Evolutionary conservation across 1,140 invertebrate species (phyloP), one percentile per base, ranked within the genome.

Genomic region (Steinernema feltiae): DNA sequence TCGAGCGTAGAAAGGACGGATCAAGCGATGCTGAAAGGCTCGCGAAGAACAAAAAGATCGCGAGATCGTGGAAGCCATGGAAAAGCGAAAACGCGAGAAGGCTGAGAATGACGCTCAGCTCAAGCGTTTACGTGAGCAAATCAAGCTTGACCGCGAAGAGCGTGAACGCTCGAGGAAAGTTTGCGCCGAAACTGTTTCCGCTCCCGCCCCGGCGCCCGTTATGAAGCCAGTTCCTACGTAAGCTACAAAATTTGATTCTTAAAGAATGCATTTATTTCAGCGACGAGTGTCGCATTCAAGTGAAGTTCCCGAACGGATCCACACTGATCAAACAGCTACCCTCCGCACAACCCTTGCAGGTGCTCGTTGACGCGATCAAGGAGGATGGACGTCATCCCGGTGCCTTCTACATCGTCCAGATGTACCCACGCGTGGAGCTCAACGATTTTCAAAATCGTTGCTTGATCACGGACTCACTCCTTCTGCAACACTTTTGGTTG

Each of bases 1-100:
- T 70, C 41, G 74, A 72, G 46, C 70, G 70, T 24, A 3, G 70
- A 3, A 35, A 63, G 70, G 46, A 63, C 30, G 32, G 70, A n/a
- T 24, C 70, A 71, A 27, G 46, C 46, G 7, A 71, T 71, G 70
- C 12, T 71, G 70, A n/a, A 71, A 71, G 70, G 70, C 70, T n/a
- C 32, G 70, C 74, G 32, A 74, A 78, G 30, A 76, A 21, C 53
- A 63, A 21, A 63, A 63, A 27, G 53, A 63, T 27, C 53, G 53
- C 53, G 53, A 63, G 24, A 27, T 63, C 53, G 7, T 63, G 12
- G 53, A 63, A 63, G 53, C 53, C 7, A 63, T 63, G 53, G 53
- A 63, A 21, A 7, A 63, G 53, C 53, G 53, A 3, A 15, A 27
- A 3, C 12, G 24, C 3, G 53, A 63, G 53, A 63, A 63, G 24